Evolutionary conservation across 2,113 vertebrate species (phyloP).

Genomic region (Cyprinodon variegatus): DNA sequence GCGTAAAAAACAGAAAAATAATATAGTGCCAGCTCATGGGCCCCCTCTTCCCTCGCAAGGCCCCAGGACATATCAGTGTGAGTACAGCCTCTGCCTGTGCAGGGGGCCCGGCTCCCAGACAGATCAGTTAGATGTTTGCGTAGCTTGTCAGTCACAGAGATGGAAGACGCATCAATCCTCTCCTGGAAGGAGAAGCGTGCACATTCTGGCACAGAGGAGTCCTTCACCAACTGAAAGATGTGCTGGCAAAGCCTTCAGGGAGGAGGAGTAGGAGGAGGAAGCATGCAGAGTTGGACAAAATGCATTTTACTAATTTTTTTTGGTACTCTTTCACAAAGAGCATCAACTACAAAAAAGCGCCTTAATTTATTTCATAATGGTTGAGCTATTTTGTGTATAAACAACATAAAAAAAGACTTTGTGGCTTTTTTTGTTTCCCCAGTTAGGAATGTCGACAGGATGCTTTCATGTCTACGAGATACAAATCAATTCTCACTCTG

Average conservation of each 20-base stretch:
- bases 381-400: background rate
- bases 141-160: conserved; percentile 62
- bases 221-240: conserved; percentile 28
- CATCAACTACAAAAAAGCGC: background rate
- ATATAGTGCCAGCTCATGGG: conserved; percentile 37
- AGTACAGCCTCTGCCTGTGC: conserved; percentile 53
- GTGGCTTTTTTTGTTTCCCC: background rate
- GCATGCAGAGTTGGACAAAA: background rate
- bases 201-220: conserved; percentile 39
- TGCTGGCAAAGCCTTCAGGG: conserved; percentile 14
- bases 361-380: background rate
- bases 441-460: background rate
- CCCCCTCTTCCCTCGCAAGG: conserved; percentile 47
- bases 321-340: background rate
- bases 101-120: conserved; percentile 47
- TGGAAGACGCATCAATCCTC: conserved; percentile 52
- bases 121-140: conserved; percentile 57
- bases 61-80: conserved; percentile 58
- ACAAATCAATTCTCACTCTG: conserved; percentile 12
- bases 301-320: background rate
- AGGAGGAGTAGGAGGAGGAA: background rate
- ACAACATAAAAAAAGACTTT: background rate
- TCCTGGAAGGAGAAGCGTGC: conserved; percentile 50
- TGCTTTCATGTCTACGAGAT: background rate
- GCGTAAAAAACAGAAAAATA: conserved; percentile 37